Conservation (phyloP, 2,888 invertebrate species). For the Phragmatobia fuliginosa region DNA sequence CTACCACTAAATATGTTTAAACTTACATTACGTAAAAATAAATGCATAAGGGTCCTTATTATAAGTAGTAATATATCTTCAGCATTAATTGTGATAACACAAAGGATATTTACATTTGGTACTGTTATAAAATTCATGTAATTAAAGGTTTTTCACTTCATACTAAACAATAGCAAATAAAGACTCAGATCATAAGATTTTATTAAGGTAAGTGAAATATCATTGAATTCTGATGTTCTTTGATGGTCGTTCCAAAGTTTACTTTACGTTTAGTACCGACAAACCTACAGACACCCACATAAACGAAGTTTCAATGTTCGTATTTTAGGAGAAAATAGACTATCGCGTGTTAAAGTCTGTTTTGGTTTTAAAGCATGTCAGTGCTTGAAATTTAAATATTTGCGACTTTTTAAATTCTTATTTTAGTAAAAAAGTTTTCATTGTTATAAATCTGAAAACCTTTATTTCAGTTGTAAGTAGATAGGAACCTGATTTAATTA, state of each 20-base stretch:
- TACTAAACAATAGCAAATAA: background rate
- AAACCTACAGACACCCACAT: background rate
- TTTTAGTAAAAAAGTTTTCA: too few species aligned
- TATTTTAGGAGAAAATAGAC: background rate
- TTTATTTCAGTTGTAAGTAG: background rate
- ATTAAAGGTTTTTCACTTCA: background rate
- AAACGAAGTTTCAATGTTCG: background rate
- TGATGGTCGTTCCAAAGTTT: background rate
- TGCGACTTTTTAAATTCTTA: too few species aligned
- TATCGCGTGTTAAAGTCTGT: background rate
- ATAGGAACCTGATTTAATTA: background rate
- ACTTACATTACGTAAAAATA: background rate
- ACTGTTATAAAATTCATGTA: background rate
- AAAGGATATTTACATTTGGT: background rate
- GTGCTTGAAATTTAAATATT: background rate
- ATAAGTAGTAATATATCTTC: background rate
- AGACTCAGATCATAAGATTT: background rate
- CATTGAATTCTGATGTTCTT: background rate
- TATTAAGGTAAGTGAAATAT: background rate
- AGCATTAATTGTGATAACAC: background rate
- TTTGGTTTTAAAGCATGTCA: conserved; percentile 1
- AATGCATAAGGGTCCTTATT: background rate
- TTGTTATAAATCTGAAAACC: too few species aligned
- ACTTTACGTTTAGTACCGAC: background rate
- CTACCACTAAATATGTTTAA: background rate